phyloP scores from a whole-genome alignment of 53 echinoderm and acorn worm species.

The Paelopatides confundens region DNA sequence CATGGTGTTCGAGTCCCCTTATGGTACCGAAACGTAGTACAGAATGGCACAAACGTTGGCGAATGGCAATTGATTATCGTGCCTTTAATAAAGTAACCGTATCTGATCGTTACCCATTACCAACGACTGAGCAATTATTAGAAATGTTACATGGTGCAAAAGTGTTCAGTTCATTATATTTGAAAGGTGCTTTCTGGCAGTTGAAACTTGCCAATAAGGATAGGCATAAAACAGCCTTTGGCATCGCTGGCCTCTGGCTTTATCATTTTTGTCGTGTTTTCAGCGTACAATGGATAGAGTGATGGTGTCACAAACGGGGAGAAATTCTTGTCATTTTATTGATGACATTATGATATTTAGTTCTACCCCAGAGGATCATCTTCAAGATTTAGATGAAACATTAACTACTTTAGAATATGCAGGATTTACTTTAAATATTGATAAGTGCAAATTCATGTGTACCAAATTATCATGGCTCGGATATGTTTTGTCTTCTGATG shows the following conservation, averaged over 20 bases:
- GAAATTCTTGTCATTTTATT: too few relatives aligned
- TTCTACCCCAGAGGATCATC: too few relatives aligned
- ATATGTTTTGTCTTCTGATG: too few relatives aligned
- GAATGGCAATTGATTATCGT: conserved; percentile 32
- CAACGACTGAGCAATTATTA: not conserved
- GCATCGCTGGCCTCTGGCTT: not conserved
- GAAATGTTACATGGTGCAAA: conserved; percentile 41
- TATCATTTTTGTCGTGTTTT: conserved; percentile 41
- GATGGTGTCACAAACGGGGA: too few relatives aligned
- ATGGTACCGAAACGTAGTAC: conserved; percentile 28
- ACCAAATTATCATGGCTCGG: too few relatives aligned
- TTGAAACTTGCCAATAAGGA: conserved; percentile 1
- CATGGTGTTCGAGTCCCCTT: conserved; percentile 15
- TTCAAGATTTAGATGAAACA: too few relatives aligned
- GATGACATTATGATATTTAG: conserved; percentile 3
- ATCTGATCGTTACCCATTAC: conserved; percentile 26
- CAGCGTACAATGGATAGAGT: too few relatives aligned
- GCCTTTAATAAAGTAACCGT: conserved; percentile 15
- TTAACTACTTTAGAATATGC: conserved; percentile 1
- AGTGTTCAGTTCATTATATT: conserved; percentile 1
- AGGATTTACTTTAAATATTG: conserved; percentile 12
- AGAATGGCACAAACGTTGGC: conserved; percentile 2
- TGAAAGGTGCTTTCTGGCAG: conserved; percentile 36
- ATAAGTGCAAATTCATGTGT: conserved; percentile 9
- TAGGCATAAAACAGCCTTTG: too few relatives aligned